Conservation (phyloP, 2,113 vertebrate genomes). For the Cromileptes altivelis region DNA sequence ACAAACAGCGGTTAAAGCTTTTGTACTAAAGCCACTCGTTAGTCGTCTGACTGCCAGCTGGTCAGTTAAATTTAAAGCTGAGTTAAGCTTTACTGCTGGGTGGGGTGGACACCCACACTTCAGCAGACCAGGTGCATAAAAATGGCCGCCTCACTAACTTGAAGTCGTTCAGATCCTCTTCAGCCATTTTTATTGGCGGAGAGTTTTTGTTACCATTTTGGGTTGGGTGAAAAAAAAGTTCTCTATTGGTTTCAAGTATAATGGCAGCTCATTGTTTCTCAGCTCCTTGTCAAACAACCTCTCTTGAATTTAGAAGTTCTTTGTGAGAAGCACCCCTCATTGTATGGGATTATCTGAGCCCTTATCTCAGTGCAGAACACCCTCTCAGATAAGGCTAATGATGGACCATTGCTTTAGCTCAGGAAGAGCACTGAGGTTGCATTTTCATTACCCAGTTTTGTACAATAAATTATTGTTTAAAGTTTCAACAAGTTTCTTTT, state of each 20-base stretch:
- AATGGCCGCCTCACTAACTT: background rate
- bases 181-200: background rate
- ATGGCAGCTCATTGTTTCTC: background rate
- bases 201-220: background rate
- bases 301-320: background rate
- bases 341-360: background rate
- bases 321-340: background rate
- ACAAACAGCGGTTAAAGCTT: slow-evolving; percentile 70
- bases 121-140: slow-evolving; percentile 57
- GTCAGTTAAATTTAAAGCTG: slow-evolving; percentile 68
- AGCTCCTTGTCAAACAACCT: background rate
- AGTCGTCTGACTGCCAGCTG: slow-evolving; percentile 74
- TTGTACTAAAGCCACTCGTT: slow-evolving; percentile 58
- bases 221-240: background rate
- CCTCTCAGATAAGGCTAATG: background rate
- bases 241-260: background rate
- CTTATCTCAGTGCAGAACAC: background rate
- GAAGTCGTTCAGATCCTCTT: background rate
- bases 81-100: slow-evolving; percentile 61
- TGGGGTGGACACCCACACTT: slow-evolving; percentile 31
- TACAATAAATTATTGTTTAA: too few relatives aligned
- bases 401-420: background rate
- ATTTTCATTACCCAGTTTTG: background rate
- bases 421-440: background rate
- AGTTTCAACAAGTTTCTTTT: too few relatives aligned